A percentile compares a stretch with the other conserved stretches of the same genome.
These are phyloP conservation scores for Hylaea fasciaria DNA, from an alignment of 2,888 invertebrate species.

Conservation along the genomic window DNA sequence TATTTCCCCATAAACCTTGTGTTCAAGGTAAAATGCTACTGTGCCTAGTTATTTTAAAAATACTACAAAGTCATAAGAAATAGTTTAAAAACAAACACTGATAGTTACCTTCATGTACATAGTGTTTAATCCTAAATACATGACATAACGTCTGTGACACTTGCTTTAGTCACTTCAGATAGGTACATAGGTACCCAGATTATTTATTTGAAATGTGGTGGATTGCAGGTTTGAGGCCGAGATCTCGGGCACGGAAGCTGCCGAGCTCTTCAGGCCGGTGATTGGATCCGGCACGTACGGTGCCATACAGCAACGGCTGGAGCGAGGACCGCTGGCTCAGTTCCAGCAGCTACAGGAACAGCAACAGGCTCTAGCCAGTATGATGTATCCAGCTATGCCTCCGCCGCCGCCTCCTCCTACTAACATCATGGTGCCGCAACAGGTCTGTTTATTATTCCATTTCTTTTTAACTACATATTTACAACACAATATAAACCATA, in stretches of 20 bases:
- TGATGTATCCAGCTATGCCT: conserved; percentile 78
- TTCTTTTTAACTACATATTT: no score
- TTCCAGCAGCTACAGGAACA: conserved; percentile 29
- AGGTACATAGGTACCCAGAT: no score
- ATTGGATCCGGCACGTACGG: conserved; percentile 90
- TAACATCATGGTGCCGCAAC: conserved; percentile 88
- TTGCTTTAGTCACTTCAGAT: no score
- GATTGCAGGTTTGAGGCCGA: conserved; percentile 92
- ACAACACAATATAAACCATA: no score
- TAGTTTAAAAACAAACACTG: no score
- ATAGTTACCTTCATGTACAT: no score
- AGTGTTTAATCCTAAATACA: no score
- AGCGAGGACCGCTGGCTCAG: conserved; percentile 74
- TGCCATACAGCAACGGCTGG: conserved; percentile 88
- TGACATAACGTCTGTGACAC: no score
- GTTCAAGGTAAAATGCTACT: no score
- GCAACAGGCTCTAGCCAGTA: conserved; percentile 59
- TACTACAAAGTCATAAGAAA: no score
- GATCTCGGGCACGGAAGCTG: conserved; percentile 87
- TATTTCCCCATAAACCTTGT: no score
- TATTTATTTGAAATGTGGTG: background rate
- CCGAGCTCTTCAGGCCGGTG: conserved; percentile 84
- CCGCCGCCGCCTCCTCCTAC: conserved; percentile 88
- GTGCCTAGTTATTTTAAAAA: no score
- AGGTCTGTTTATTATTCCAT: conserved; percentile 69